Conservation (phyloP, 2,113 vertebrate species). For the Oryzias woworae region DNA sequence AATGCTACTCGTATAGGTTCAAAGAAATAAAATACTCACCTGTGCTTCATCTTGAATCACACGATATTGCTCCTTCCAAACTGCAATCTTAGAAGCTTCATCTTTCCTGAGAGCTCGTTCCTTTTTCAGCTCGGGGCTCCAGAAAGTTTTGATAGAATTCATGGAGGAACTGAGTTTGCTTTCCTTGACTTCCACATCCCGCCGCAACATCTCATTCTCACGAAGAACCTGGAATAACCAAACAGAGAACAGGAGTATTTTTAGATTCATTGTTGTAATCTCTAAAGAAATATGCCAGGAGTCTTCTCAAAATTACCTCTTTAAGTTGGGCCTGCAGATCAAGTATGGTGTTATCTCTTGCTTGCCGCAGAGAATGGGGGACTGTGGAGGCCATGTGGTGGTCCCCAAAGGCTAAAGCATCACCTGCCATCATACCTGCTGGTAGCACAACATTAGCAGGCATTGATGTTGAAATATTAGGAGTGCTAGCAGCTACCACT, state of each 20-base stretch:
- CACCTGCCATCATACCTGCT: constrained; percentile 79
- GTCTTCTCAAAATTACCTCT: constrained; percentile 76
- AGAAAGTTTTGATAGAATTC: constrained; percentile 99
- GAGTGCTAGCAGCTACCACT: constrained; percentile 94
- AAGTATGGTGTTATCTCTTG: constrained; percentile 95
- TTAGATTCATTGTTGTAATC: neutral
- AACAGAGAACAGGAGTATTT: neutral
- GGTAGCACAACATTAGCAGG: constrained; percentile 78
- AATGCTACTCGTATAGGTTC: neutral
- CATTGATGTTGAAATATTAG: constrained; percentile 85
- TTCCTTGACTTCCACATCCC: constrained; percentile 96
- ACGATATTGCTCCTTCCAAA: constrained; percentile 97
- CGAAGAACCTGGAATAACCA: constrained; percentile 71
- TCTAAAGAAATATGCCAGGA: neutral
- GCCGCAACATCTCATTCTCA: constrained; percentile 91
- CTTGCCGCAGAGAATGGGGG: constrained; percentile 94
- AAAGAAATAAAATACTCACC: constrained; percentile 69
- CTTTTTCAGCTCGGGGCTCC: constrained; percentile 98
- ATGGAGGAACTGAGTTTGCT: constrained; percentile 98
- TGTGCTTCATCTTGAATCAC: constrained; percentile 96
- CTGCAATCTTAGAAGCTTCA: constrained; percentile 91
- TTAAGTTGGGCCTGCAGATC: constrained; percentile 96
- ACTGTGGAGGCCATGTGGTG: constrained; percentile 97
- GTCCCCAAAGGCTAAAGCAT: constrained; percentile 93
- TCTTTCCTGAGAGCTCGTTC: constrained; percentile 95